Evolutionary conservation across 2,113 vertebrate species (phyloP).

Genomic region (Hyaena hyaena): DNA sequence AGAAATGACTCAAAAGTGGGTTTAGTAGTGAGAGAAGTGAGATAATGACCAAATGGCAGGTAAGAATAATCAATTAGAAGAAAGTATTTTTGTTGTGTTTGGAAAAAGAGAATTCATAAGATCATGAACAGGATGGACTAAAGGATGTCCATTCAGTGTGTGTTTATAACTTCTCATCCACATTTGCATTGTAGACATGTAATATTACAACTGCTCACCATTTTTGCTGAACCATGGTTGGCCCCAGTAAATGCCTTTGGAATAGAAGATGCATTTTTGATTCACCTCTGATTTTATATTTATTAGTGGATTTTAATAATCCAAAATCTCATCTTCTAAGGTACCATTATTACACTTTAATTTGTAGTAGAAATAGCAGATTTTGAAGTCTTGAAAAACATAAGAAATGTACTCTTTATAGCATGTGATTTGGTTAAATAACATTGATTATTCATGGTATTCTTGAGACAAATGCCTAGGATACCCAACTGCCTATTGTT

Average conservation of each 20-base stretch:
- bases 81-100: background rate
- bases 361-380: background rate
- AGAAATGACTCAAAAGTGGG: background rate
- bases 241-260: background rate
- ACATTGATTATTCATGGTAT: background rate
- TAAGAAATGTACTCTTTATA: background rate
- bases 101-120: background rate
- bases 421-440: background rate
- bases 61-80: background rate
- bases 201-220: background rate
- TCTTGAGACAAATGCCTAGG: background rate
- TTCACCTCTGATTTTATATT: background rate
- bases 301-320: constrained; percentile 34
- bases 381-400: background rate
- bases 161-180: background rate
- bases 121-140: background rate
- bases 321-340: background rate
- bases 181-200: background rate
- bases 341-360: background rate
- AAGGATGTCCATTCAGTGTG: background rate
- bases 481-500: background rate
- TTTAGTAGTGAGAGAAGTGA: background rate
- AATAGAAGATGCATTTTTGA: background rate
- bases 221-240: background rate
- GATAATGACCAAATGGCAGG: background rate